Conservation (phyloP, 2,797 vertebrate genomes). For the Anomalospiza imberbis region DNA sequence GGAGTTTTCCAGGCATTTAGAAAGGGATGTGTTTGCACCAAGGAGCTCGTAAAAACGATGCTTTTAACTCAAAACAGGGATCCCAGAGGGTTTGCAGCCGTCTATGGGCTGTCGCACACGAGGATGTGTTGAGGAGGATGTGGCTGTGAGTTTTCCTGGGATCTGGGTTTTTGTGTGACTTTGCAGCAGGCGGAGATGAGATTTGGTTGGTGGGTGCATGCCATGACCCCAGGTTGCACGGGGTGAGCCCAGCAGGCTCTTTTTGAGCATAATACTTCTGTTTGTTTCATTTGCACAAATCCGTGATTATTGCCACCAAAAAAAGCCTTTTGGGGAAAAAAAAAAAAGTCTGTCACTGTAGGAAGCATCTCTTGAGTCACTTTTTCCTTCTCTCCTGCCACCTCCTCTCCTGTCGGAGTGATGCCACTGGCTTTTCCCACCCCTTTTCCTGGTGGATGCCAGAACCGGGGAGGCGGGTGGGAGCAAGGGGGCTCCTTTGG, state of each 20-base stretch:
- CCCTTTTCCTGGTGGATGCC: background rate
- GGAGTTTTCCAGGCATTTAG: slow-evolving; percentile 21
- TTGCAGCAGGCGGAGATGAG: background rate
- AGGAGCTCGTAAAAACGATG: background rate
- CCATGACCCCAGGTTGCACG: background rate
- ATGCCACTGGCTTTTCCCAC: background rate
- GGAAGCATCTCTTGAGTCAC: background rate
- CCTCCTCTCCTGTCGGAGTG: background rate
- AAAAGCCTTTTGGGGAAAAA: background rate
- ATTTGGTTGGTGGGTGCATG: background rate
- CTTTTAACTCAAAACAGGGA: background rate
- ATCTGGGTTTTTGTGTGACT: background rate
- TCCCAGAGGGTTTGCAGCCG: background rate
- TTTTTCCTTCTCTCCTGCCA: background rate
- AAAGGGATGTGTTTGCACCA: background rate
- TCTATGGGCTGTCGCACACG: rapidly evolving
- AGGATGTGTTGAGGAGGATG: background rate
- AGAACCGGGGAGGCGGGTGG: background rate
- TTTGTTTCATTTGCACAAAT: background rate
- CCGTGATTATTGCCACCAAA: background rate
- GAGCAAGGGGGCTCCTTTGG: background rate
- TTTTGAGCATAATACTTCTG: background rate
- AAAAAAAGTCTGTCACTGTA: background rate
- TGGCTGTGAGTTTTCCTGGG: background rate
- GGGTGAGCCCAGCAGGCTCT: rapidly evolving